phyloP scores from a whole-genome alignment of 1,140 invertebrate species.

The Diorhabda carinulata region DNA sequence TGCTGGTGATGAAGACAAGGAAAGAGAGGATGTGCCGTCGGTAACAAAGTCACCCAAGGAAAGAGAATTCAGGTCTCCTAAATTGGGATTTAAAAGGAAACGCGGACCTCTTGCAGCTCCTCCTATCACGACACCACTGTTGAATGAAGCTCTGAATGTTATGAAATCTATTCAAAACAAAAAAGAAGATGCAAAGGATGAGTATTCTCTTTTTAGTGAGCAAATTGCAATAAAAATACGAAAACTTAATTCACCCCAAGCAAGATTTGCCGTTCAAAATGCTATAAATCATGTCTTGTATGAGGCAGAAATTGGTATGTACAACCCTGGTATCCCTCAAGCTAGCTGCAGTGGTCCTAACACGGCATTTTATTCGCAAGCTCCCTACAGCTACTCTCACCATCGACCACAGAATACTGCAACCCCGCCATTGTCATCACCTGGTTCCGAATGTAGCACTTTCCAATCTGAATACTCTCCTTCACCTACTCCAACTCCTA shows the following conservation, averaged over 20 bases:
- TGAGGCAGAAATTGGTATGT: conserved; percentile 7
- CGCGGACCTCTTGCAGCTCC: neutral
- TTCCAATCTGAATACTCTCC: no score
- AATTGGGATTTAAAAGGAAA: neutral
- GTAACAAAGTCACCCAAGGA: neutral
- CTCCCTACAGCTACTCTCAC: no score
- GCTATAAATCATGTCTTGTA: neutral
- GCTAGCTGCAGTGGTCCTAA: no score
- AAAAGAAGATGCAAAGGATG: conserved; percentile 6
- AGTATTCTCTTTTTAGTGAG: conserved; percentile 7
- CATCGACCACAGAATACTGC: no score
- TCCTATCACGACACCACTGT: neutral
- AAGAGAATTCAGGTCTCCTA: conserved; percentile 3
- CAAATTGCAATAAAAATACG: conserved; percentile 4
- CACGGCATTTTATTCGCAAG: no score
- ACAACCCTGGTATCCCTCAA: no score
- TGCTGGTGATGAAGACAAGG: neutral
- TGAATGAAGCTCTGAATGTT: conserved; percentile 9
- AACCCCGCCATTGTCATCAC: no score
- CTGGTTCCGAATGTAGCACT: no score
- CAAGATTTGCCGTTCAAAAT: neutral
- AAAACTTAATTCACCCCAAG: conserved; percentile 3
- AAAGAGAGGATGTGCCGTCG: no score
- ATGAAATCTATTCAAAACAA: conserved; percentile 8
- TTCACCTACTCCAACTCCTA: no score